phyloP scores from a whole-genome alignment of 2,888 invertebrate genomes.

The Chesias legatella region DNA sequence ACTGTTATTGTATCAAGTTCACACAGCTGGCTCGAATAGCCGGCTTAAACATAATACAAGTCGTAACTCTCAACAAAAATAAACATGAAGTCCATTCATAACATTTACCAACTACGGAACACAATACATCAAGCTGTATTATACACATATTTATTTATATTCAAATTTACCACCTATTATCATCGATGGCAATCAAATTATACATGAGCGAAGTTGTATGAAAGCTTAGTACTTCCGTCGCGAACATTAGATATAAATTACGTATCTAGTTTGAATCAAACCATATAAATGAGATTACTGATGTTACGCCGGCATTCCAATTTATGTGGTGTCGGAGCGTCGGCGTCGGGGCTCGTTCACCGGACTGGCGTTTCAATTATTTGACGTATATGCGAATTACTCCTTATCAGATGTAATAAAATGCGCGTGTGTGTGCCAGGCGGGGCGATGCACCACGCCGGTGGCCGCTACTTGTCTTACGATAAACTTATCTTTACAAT shows the following conservation, averaged over 20 bases:
- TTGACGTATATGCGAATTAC: conserved; percentile 74
- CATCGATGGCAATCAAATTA: conserved; percentile 26
- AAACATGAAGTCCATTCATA: conserved; percentile 33
- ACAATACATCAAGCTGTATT: conserved; percentile 30
- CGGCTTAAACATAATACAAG: conserved; percentile 24
- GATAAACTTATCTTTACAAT: conserved; percentile 77
- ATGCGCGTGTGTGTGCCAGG: conserved; percentile 56
- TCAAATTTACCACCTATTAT: conserved; percentile 32
- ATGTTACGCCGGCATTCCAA: conserved; percentile 46
- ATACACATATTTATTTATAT: conserved; percentile 26
- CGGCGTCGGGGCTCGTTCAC: conserved; percentile 29
- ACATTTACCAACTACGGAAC: conserved; percentile 26
- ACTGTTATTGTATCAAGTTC: conserved; percentile 11
- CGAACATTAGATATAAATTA: conserved; percentile 31
- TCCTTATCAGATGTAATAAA: conserved; percentile 75
- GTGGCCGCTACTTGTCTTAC: conserved; percentile 80
- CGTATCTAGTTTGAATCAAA: conserved; percentile 34
- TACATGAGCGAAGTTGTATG: conserved; percentile 25
- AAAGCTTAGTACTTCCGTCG: conserved; percentile 26
- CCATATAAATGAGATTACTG: conserved; percentile 42
- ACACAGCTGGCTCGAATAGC: conserved; percentile 17
- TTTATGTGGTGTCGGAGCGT: conserved; percentile 29
- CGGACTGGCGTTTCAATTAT: conserved; percentile 59
- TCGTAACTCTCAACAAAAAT: conserved; percentile 34
- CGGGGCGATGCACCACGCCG: conserved; percentile 47